A percentile compares a stretch with the other conserved stretches of the same genome.
phyloP scores from a whole-genome alignment of 2,888 invertebrate genomes.

The Halictus ligatus region DNA sequence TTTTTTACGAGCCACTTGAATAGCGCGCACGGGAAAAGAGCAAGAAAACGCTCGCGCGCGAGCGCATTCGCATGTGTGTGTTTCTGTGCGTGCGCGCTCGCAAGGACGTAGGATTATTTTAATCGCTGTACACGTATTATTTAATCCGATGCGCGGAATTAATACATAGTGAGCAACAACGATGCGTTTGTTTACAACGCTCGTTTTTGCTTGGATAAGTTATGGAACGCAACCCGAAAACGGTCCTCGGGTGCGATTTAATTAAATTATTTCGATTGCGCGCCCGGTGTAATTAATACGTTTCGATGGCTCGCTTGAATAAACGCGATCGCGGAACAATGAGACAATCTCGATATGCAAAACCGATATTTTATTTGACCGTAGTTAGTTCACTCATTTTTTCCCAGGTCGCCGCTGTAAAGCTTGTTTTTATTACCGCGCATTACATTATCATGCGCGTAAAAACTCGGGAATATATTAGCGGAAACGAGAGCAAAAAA shows the following conservation, averaged over 20 bases:
- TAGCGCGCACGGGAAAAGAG: slow-evolving; percentile 19
- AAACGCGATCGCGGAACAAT: background rate
- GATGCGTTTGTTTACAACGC: slow-evolving; percentile 13
- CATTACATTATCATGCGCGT: background rate
- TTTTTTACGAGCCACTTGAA: slow-evolving; percentile 45
- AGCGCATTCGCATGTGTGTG: background rate
- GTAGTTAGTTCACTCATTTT: background rate
- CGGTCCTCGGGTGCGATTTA: slow-evolving; percentile 11
- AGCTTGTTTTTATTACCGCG: background rate
- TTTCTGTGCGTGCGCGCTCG: slow-evolving; percentile 14
- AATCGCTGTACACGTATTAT: slow-evolving; percentile 51
- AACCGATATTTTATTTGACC: background rate
- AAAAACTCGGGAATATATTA: background rate
- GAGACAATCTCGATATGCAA: background rate
- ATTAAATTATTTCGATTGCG: slow-evolving; percentile 28
- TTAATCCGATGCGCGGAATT: slow-evolving; percentile 48
- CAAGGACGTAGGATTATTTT: slow-evolving; percentile 53
- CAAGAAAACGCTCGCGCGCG: background rate
- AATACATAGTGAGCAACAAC: slow-evolving; percentile 27
- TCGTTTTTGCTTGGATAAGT: slow-evolving; percentile 15
- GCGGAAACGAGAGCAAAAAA: background rate
- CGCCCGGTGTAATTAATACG: slow-evolving; percentile 1
- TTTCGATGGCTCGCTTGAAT: background rate
- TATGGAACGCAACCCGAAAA: slow-evolving; percentile 28
- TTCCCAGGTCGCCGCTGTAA: background rate